These are phyloP conservation scores for Sphinx pinastri DNA, from an alignment of 2,888 invertebrate species.

Conservation along the genomic window DNA sequence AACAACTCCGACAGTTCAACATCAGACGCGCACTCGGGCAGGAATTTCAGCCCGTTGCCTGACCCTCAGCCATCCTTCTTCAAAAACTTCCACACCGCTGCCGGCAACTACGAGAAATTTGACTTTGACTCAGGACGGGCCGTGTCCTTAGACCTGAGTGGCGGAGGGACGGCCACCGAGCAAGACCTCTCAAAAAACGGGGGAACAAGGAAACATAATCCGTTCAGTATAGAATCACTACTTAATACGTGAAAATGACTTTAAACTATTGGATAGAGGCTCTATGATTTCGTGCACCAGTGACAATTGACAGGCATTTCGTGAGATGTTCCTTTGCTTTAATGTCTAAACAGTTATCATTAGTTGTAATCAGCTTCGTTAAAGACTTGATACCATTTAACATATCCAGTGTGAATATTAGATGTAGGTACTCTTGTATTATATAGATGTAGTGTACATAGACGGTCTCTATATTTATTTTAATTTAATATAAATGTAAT, in stretches of 20 bases:
- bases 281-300: constrained; percentile 53
- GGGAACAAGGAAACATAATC: constrained; percentile 88
- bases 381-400: constrained; percentile 78
- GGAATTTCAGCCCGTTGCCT: constrained; percentile 76
- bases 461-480: constrained; percentile 54
- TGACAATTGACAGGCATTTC: constrained; percentile 57
- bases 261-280: constrained; percentile 63
- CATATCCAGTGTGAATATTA: constrained; percentile 82
- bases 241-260: constrained; percentile 87
- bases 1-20: constrained; percentile 84
- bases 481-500: constrained; percentile 44
- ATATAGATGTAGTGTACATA: constrained; percentile 80
- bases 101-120: constrained; percentile 75
- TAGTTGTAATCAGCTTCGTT: constrained; percentile 69
- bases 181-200: constrained; percentile 81
- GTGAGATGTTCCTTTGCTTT: constrained; percentile 69
- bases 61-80: constrained; percentile 78
- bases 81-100: constrained; percentile 70
- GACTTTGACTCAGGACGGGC: constrained; percentile 80
- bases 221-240: constrained; percentile 95
- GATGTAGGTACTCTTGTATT: constrained; percentile 68
- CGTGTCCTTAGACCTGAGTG: constrained; percentile 78
- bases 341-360: constrained; percentile 49
- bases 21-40: constrained; percentile 74
- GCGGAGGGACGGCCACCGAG: constrained; percentile 70